Evolutionary conservation across 2,113 vertebrate species (phyloP).

Genomic region (Thamnophis sirtalis): DNA sequence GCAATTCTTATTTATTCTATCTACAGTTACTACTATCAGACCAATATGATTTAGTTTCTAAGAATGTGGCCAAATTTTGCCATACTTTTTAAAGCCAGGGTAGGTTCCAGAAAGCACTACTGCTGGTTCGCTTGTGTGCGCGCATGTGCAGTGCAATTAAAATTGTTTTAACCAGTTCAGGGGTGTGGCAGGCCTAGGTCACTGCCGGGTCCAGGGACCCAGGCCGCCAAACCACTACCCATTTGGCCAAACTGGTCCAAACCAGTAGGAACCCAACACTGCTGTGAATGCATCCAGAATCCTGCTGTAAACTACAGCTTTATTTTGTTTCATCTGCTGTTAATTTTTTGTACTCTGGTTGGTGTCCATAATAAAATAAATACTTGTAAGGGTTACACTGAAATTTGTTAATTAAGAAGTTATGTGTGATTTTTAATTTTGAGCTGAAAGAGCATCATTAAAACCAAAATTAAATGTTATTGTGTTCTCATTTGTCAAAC

Average conservation of each 20-base stretch:
- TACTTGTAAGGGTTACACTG: not conserved
- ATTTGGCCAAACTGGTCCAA: no score
- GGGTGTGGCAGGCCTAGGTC: no score
- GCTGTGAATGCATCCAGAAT: not conserved
- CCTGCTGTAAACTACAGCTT: not conserved
- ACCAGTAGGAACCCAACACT: no score
- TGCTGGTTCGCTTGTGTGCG: no score
- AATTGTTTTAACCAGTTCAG: no score
- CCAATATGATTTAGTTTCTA: not conserved
- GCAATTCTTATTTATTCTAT: not conserved
- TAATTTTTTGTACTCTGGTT: not conserved
- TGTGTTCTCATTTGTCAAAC: slow-evolving; percentile 8
- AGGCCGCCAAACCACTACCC: no score
- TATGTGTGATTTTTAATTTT: slow-evolving; percentile 12
- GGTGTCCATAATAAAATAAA: not conserved
- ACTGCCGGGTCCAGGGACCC: no score
- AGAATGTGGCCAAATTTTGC: not conserved
- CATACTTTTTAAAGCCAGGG: not conserved
- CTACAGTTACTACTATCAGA: not conserved
- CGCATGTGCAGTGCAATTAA: no score
- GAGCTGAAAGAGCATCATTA: slow-evolving; percentile 4
- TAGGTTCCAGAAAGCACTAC: no score
- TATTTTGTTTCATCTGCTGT: not conserved
- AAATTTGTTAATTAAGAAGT: not conserved
- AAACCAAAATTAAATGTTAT: slow-evolving; percentile 5